These are phyloP conservation scores for Serinus canaria DNA, from an alignment of 2,113 vertebrate species.

Conservation along the genomic window DNA sequence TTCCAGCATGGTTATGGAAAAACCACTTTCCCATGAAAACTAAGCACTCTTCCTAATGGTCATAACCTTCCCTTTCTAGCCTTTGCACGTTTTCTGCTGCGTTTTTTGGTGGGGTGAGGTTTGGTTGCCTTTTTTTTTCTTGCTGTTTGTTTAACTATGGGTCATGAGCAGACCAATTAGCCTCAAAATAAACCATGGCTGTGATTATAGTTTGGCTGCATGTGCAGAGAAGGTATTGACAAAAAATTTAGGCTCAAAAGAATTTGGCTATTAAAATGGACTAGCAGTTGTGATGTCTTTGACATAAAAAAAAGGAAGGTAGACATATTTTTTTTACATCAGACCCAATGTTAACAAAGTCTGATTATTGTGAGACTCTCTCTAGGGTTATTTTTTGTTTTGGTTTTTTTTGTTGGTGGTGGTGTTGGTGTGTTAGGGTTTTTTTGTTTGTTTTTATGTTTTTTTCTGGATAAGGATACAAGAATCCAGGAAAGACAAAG, in stretches of 20 bases:
- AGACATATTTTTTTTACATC: neutral
- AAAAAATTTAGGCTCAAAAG: neutral
- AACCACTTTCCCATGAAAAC: neutral
- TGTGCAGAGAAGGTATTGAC: neutral
- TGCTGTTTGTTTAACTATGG: neutral
- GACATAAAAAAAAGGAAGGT: neutral
- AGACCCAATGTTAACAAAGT: neutral
- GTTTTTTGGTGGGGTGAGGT: neutral
- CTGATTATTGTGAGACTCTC: neutral
- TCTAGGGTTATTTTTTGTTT: neutral
- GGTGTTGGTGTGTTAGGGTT: neutral
- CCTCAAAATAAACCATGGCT: neutral
- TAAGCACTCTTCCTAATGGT: neutral
- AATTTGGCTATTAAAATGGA: neutral
- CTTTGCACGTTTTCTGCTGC: neutral
- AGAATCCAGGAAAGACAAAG: neutral
- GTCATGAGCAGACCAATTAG: neutral
- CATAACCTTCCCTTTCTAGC: neutral
- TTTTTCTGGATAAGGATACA: neutral
- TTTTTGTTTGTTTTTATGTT: neutral
- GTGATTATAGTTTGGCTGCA: neutral
- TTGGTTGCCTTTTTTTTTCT: neutral
- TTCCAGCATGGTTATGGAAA: neutral
- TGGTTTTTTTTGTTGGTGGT: neutral
- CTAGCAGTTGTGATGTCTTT: neutral